A percentile compares a stretch with the other conserved stretches of the same genome.
phyloP scores from a whole-genome alignment of 2,113 vertebrate genomes.

The Oncorhynchus masou region DNA sequence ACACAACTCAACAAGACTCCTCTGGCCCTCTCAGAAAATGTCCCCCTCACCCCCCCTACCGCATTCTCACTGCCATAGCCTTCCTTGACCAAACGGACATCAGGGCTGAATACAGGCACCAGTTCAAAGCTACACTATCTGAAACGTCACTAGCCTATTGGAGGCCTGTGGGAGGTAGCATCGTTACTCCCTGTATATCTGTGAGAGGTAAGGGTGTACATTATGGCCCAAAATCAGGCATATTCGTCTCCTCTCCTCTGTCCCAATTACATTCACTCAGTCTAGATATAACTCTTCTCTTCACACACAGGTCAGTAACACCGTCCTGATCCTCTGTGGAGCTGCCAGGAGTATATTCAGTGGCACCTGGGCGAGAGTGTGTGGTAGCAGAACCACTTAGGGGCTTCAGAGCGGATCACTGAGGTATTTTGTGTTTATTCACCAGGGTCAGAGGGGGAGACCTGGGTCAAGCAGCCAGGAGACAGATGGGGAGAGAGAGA shows the following conservation, averaged over 20 bases:
- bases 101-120: too few species aligned
- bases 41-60: not conserved
- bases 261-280: not conserved
- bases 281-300: not conserved
- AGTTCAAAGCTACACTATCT: too few species aligned
- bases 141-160: too few species aligned
- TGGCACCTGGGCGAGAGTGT: conserved; percentile 29
- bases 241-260: too few species aligned
- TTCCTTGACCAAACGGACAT: too few species aligned
- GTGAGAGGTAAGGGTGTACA: too few species aligned
- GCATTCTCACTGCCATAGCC: too few species aligned
- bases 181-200: too few species aligned
- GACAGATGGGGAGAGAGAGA: conserved; percentile 44
- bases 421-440: conserved; percentile 34
- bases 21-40: not conserved
- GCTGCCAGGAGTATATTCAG: conserved; percentile 41
- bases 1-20: not conserved
- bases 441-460: conserved; percentile 5
- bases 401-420: conserved; percentile 29
- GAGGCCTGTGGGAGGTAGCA: too few species aligned
- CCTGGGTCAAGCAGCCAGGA: conserved; percentile 27
- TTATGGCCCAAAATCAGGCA: too few species aligned
- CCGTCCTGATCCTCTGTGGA: not conserved
- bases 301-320: not conserved
- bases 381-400: conserved; percentile 31